Evolutionary conservation across 2,797 vertebrate species (phyloP).

Genomic region (Podargus strigoides): DNA sequence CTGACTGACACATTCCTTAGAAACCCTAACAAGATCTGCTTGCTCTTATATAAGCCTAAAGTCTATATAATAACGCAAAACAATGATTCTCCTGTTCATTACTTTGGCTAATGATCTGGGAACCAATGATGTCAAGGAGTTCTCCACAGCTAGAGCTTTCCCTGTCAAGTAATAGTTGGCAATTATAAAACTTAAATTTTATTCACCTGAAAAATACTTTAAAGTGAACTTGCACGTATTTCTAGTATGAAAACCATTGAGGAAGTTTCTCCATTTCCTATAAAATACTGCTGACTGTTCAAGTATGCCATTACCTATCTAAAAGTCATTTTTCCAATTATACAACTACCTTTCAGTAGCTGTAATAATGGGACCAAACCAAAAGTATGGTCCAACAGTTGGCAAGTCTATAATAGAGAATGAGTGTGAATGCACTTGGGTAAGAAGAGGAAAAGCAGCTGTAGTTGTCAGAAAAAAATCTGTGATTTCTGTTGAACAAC

Average conservation of each 20-base stretch:
- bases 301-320: background rate
- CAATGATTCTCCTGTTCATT: background rate
- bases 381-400: background rate
- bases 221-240: background rate
- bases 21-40: slow-evolving; percentile 11
- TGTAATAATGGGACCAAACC: slow-evolving; percentile 2
- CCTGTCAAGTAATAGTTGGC: background rate
- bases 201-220: background rate
- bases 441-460: slow-evolving; percentile 21
- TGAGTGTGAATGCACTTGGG: background rate
- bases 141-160: background rate
- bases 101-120: background rate
- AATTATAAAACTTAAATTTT: slow-evolving; percentile 7
- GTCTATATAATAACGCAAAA: slow-evolving; percentile 20
- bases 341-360: background rate
- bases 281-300: background rate
- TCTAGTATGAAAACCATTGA: background rate
- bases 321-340: background rate
- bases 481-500: slow-evolving; percentile 2
- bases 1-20: background rate
- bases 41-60: background rate
- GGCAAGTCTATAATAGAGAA: slow-evolving; percentile 1
- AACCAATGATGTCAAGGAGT: background rate
- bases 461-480: background rate
- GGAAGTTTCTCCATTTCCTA: background rate